phyloP scores from a whole-genome alignment of 2,797 vertebrate genomes.

The Eremophila alpestris region DNA sequence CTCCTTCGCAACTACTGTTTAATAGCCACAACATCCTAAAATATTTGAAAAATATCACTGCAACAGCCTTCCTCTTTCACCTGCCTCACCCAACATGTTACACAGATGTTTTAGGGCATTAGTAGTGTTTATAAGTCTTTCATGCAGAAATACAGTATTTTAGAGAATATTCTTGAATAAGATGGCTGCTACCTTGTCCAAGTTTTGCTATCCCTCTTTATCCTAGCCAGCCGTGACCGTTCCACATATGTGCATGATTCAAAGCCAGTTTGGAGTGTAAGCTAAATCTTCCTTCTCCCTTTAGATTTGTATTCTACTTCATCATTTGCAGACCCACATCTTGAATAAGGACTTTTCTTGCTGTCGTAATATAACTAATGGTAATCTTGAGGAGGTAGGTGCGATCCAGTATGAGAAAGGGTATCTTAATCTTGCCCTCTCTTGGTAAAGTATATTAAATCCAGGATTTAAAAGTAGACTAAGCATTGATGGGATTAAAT shows the following conservation, averaged over 20 bases:
- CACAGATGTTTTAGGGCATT: neutral
- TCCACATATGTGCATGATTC: neutral
- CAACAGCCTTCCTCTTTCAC: neutral
- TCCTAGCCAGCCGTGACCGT: neutral
- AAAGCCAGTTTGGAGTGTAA: neutral
- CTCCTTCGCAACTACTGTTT: neutral
- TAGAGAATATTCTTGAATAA: neutral
- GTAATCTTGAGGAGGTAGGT: conserved; percentile 37
- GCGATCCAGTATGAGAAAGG: neutral
- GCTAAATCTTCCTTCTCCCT: neutral
- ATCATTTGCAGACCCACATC: neutral
- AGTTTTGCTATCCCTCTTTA: neutral
- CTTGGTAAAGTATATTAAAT: conserved; percentile 46
- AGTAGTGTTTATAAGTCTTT: neutral
- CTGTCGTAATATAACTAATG: neutral
- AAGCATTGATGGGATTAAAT: conserved; percentile 65
- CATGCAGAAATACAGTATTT: neutral
- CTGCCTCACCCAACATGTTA: neutral
- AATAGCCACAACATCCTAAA: neutral
- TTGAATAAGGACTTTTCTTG: neutral
- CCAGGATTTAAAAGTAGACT: conserved; percentile 60
- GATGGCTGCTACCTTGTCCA: neutral
- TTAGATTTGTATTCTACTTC: neutral
- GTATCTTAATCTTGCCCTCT: conserved; percentile 64
- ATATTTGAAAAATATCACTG: neutral